Conservation (phyloP, 2,888 invertebrate genomes). For the Andrena dorsata region DNA sequence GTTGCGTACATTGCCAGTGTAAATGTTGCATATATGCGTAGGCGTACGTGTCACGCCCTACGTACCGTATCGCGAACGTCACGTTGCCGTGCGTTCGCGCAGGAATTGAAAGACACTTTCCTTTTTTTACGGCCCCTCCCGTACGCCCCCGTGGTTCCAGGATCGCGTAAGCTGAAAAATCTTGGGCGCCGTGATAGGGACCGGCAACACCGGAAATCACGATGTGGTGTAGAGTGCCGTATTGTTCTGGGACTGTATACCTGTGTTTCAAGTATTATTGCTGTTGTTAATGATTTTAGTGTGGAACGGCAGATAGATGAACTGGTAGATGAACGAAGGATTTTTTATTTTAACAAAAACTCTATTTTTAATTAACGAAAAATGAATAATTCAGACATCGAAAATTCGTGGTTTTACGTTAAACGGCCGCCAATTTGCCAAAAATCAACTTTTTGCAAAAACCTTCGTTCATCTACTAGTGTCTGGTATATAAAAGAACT, state of each 20-base stretch:
- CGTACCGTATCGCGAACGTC: constrained; percentile 35
- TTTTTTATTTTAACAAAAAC: too few species aligned
- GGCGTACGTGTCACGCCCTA: constrained; percentile 49
- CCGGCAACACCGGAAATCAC: neutral
- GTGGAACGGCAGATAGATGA: too few species aligned
- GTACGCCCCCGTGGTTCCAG: neutral
- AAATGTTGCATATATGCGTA: constrained; percentile 23
- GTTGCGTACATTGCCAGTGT: constrained; percentile 54
- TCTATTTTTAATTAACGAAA: too few species aligned
- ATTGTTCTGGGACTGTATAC: neutral
- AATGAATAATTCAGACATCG: too few species aligned
- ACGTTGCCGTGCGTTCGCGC: constrained; percentile 39
- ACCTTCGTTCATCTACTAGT: too few species aligned
- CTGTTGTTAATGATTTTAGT: too few species aligned
- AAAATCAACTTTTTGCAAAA: too few species aligned
- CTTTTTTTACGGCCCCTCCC: constrained; percentile 25
- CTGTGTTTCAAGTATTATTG: neutral
- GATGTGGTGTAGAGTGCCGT: neutral
- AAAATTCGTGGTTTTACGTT: too few species aligned
- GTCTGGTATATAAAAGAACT: too few species aligned
- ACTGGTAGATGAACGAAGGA: too few species aligned
- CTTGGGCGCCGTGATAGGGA: neutral
- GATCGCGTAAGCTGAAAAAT: constrained; percentile 5
- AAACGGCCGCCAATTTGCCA: too few species aligned
- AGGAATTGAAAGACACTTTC: constrained; percentile 30